phyloP scores from a whole-genome alignment of 2,888 invertebrate genomes.

The Luperina testacea region DNA sequence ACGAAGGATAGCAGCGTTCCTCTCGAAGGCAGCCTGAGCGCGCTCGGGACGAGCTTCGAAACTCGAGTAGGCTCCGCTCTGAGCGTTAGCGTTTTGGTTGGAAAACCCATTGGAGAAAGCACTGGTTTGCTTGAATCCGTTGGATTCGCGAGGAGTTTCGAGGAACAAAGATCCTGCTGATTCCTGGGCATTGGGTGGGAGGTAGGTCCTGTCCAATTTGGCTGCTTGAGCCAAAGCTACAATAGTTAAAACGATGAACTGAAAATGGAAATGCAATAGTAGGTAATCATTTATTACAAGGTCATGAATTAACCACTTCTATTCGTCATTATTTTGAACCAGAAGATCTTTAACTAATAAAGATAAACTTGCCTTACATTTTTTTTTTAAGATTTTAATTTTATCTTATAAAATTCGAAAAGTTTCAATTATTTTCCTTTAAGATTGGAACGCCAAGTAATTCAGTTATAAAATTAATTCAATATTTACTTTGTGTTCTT shows the following conservation, averaged over 20 bases:
- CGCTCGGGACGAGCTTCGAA: constrained; percentile 76
- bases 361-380: background rate
- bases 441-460: too few species aligned
- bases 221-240: constrained; percentile 78
- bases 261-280: constrained; percentile 54
- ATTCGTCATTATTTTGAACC: background rate
- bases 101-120: constrained; percentile 43
- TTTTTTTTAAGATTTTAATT: too few species aligned
- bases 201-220: constrained; percentile 83
- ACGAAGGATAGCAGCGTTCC: constrained; percentile 84
- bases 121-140: constrained; percentile 44
- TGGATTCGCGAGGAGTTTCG: constrained; percentile 61
- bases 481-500: background rate
- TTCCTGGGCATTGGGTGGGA: constrained; percentile 78
- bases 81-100: constrained; percentile 48
- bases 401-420: too few species aligned
- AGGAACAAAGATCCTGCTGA: constrained; percentile 58
- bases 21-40: constrained; percentile 81
- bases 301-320: background rate
- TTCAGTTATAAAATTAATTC: background rate
- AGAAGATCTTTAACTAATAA: background rate
- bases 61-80: constrained; percentile 35
- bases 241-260: constrained; percentile 80
- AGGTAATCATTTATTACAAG: background rate
- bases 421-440: background rate